Base-by-base conservation (phyloP, 2,113 vertebrate genomes). In the Periophthalmodon schlosseri region DNA sequence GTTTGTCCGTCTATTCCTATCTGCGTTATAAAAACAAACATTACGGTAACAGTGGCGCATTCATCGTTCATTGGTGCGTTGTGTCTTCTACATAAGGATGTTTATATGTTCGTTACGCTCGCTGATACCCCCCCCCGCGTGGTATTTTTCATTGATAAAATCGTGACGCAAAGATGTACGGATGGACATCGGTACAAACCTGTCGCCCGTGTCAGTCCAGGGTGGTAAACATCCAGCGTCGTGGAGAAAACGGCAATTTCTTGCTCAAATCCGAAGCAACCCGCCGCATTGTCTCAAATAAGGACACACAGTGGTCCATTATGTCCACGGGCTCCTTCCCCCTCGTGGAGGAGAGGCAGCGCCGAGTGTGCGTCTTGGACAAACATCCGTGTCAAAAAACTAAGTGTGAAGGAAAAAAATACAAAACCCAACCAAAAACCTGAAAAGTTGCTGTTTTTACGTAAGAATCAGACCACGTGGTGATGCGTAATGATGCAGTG, bases 281-380 rank as follows among this genome's bases (percentile, higher is more conserved):
- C 74, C 52, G 75, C 87, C 12, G 84, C 81, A 80, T 91, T 86
- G 85, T 90, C 78, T 75, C 77, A 63, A 46, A 70, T 68, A 24
- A 50, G 74, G 64, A 84, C 85, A 88, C 87, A 75, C 87, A 75
- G 82, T 70, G 87, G 79, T 70, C 89, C 89, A 90, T 86, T 78
- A 85, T 86, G 21, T 78, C 75, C 74, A 5, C 54, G 74, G 78
- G 81, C 79, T 77, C 79, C 73, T 72, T 79, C 77, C 10, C 68
- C 69, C 68, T 33, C 65, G 77, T 75, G 79, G 78, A 79, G 23
- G 72, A 50, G 71, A 73, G 63, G 77, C 77, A 61, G 73, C 73
- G 74, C 49, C 24, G 64, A 77, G 56, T 57, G 16, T n/a, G 54
- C 70, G 73, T 49, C 28, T 39, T 13, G 75, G 33, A 14, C n/a